A percentile compares a stretch with the other conserved stretches of the same genome.
These are phyloP conservation scores for Melitaea cinxia DNA, from an alignment of 1,140 invertebrate genomes.

Conservation along the genomic window DNA sequence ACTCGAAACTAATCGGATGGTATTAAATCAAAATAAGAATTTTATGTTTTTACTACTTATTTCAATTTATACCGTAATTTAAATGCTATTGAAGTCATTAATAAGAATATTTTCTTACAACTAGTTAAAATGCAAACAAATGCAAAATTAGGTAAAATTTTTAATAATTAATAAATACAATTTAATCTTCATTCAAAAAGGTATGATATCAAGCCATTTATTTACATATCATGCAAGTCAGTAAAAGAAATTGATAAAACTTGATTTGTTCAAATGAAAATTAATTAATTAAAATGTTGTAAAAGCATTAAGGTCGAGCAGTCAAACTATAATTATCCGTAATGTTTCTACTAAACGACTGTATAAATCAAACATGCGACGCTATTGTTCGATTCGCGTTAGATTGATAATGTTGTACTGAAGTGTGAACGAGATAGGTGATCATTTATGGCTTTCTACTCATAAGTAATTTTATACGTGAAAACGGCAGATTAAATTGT, in stretches of 20 bases:
- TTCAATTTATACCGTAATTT: not conserved
- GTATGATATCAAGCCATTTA: not conserved
- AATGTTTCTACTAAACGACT: slow-evolving; percentile 81
- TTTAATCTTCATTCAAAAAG: not conserved
- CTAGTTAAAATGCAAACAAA: not conserved
- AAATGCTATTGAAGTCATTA: not conserved
- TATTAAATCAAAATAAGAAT: not conserved
- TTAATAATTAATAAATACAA: not conserved
- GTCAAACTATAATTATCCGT: slow-evolving; percentile 77
- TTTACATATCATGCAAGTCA: slow-evolving; percentile 1
- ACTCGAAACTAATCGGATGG: not conserved
- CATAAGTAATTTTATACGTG: slow-evolving; percentile 20
- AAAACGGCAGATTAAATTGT: slow-evolving; percentile 5
- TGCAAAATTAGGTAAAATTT: not conserved
- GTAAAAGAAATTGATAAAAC: not conserved
- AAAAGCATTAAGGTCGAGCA: slow-evolving; percentile 60
- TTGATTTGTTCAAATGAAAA: slow-evolving; percentile 21
- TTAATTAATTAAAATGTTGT: slow-evolving; percentile 21
- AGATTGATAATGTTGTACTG: slow-evolving; percentile 80
- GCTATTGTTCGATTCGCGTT: slow-evolving; percentile 80
- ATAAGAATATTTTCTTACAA: not conserved
- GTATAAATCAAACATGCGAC: slow-evolving; percentile 81
- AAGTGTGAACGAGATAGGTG: slow-evolving; percentile 78
- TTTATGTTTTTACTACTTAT: not conserved
- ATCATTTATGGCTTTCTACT: slow-evolving; percentile 48